Percentiles rank a stretch among this genome's conserved stretches.
Conservation (phyloP, 2,797 vertebrate genomes). For the Aphelocoma californica region DNA sequence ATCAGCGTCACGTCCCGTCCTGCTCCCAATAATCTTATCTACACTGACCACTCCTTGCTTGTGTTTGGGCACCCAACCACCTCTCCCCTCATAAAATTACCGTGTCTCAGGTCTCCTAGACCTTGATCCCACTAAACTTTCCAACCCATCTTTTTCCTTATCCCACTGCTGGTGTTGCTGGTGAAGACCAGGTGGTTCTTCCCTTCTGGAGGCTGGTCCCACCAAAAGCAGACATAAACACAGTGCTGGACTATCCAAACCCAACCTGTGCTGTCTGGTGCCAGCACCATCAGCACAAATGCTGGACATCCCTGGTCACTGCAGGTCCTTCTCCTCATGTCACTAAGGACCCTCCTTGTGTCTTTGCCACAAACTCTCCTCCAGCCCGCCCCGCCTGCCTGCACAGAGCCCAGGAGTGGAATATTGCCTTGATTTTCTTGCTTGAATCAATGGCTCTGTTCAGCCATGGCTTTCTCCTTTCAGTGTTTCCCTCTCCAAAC, state of each 20-base stretch:
- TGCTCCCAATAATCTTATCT: slow-evolving; percentile 60
- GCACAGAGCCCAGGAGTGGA: neutral
- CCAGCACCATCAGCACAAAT: neutral
- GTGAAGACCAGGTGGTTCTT: neutral
- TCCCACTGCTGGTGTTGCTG: neutral
- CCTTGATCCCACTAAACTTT: slow-evolving; percentile 56
- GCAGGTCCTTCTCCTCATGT: neutral
- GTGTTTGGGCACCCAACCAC: slow-evolving; percentile 54
- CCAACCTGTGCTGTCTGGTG: neutral
- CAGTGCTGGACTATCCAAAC: neutral
- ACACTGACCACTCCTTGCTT: slow-evolving; percentile 53
- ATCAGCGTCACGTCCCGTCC: slow-evolving; percentile 35
- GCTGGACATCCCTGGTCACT: neutral
- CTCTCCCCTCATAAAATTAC: slow-evolving; percentile 52
- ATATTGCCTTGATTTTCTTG: neutral
- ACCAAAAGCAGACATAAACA: neutral
- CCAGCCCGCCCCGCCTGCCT: fast-evolving
- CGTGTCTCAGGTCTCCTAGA: slow-evolving; percentile 25
- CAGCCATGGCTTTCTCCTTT: neutral
- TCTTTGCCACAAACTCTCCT: neutral
- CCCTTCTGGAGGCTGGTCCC: neutral
- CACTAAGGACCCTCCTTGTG: neutral
- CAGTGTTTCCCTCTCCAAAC: neutral
- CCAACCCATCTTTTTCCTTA: neutral
- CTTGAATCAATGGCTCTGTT: neutral